These are phyloP conservation scores for Atethmia centrago DNA, from an alignment of 2,888 invertebrate species.

Conservation along the genomic window DNA sequence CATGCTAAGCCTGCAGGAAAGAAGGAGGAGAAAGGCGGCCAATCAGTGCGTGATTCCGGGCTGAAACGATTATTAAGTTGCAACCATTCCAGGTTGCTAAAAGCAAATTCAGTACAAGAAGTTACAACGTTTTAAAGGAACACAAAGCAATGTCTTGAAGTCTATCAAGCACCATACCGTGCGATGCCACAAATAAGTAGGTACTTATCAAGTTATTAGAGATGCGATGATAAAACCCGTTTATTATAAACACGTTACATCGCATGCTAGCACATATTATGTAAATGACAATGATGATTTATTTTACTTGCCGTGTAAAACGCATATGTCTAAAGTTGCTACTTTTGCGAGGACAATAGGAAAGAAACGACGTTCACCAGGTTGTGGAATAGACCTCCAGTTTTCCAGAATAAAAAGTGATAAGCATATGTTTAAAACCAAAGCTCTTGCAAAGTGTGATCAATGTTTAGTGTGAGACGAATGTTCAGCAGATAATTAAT, in stretches of 20 bases:
- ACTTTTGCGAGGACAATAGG: not conserved
- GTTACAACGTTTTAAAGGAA: not conserved
- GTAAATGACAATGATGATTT: conserved; percentile 35
- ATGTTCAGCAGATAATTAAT: not conserved
- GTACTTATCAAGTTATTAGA: conserved; percentile 31
- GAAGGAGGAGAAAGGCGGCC: not conserved
- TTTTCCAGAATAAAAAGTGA: no score
- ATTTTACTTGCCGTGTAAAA: conserved; percentile 22
- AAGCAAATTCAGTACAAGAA: not conserved
- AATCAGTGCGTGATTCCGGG: not conserved
- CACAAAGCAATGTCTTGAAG: not conserved
- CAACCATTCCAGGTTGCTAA: not conserved
- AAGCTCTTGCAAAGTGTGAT: not conserved
- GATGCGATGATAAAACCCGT: conserved; percentile 38
- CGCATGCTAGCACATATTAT: conserved; percentile 51
- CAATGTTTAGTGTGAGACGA: not conserved
- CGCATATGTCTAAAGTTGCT: not conserved
- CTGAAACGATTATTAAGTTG: not conserved
- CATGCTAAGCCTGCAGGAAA: no score
- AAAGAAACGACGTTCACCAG: not conserved
- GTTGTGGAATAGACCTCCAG: not conserved
- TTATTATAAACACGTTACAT: conserved; percentile 52
- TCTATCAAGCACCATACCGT: not conserved
- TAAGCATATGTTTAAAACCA: no score
- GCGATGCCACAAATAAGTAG: conserved; percentile 8